Evolutionary conservation across 2,888 invertebrate genomes (phyloP), one percentile per base, ranked within the genome.

Genomic region (Rhamnusium bicolor): DNA sequence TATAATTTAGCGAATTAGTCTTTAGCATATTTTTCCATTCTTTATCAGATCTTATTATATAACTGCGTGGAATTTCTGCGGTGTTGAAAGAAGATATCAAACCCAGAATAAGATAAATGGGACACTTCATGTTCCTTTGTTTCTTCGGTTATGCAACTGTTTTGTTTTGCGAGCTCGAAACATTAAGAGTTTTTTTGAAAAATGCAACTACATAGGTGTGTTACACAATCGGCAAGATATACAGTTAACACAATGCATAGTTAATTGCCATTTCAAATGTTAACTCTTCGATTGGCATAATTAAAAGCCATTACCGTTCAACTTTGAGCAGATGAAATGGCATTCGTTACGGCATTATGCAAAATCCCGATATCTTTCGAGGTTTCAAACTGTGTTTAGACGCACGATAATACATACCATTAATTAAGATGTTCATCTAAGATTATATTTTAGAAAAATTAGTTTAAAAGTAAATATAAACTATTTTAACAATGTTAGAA

Each of bases 241-340:
- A 40, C 65, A 72, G 61, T 68, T 72, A 72, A 29, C 62, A 54
- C 49, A 18, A 60, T 62, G 18, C 49, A 62, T 47, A 47, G 67
- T 46, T 72, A 68, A 68, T 62, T 62, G 72, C 68, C 62, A 51
- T 68, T 62, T 29, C 47, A 51, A 72, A 72, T 72, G 68, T 51
- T 53, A 68, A 68, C 68, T 63, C 56, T 63, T 72, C 62, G 68
- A 54, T 58, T 67, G 56, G 54, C 62, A 68, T 71, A 72, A 72
- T 72, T 72, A 68, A 68, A 72, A 62, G 32, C 51, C 8, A 54
- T 68, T 72, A 72, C 72, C 67, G 72, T 56, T 72, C 29, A 68
- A 58, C 58, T 67, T 67, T n/a, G 66, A 67, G 54, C 12, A 67
- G 66, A 54, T 67, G 54, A 67, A 21, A 21, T 54, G 32, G 56